Evolutionary conservation across 1,140 invertebrate species (phyloP).

Genomic region (Aphelenchoides fujianensis): DNA sequence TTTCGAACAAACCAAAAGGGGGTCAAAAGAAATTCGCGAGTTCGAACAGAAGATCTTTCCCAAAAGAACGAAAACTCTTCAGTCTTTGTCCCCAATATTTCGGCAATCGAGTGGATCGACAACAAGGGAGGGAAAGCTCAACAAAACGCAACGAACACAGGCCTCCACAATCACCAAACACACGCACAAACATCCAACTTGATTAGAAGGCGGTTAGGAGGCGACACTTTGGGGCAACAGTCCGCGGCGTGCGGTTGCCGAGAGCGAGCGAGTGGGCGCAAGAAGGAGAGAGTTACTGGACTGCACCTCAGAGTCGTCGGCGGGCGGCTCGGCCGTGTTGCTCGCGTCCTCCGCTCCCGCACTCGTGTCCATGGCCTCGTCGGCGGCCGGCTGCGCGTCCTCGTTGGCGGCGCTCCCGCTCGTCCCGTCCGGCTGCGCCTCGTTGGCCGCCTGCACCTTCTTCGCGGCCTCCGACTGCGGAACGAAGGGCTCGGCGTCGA

Average conservation of each 20-base stretch:
- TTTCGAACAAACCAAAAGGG: not conserved
- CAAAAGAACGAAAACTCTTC: too few relatives aligned
- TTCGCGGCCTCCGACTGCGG: conserved; percentile 24
- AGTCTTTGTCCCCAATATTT: too few relatives aligned
- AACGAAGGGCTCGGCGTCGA: conserved; percentile 55
- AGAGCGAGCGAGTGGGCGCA: not conserved
- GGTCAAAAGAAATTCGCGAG: not conserved
- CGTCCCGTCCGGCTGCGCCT: conserved; percentile 7
- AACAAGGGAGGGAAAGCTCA: too few relatives aligned
- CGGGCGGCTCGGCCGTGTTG: not conserved
- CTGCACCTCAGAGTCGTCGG: conserved; percentile 5
- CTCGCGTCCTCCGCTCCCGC: not conserved
- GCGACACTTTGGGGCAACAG: too few relatives aligned
- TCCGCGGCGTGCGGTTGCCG: too few relatives aligned
- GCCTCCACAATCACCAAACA: not conserved
- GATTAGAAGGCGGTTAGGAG: not conserved
- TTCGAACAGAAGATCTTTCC: too few relatives aligned
- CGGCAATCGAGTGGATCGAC: too few relatives aligned
- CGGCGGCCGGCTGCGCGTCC: not conserved
- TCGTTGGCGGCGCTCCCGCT: conserved; percentile 20
- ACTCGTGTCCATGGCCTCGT: not conserved
- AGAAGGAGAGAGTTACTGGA: not conserved
- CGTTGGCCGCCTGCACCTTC: conserved; percentile 16
- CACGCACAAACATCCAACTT: not conserved
- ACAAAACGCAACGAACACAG: not conserved